Conservation (phyloP, 2,888 invertebrate species). For the Buathra laborator region DNA sequence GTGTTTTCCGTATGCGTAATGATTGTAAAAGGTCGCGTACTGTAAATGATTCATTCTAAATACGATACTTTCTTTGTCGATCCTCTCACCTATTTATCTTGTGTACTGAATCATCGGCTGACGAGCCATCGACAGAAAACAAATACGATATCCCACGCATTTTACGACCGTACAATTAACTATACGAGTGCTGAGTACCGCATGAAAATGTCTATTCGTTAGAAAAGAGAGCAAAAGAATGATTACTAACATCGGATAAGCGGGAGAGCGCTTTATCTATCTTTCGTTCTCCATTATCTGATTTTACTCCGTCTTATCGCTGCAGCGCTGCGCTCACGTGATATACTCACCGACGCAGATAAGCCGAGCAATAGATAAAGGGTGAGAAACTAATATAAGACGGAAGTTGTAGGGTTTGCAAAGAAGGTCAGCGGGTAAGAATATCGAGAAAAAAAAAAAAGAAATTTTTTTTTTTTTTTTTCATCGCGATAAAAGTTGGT, state of each 20-base stretch:
- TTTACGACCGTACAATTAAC: too few relatives aligned
- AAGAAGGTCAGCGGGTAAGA: not conserved
- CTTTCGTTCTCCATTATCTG: not conserved
- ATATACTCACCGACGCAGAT: not conserved
- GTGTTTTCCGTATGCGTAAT: not conserved
- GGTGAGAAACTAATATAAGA: not conserved
- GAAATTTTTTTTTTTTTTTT: not conserved
- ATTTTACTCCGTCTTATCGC: slow-evolving; percentile 3
- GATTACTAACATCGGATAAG: not conserved
- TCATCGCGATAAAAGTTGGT: not conserved
- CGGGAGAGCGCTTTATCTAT: not conserved
- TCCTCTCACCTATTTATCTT: too few relatives aligned
- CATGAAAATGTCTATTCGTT: not conserved
- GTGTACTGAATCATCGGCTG: too few relatives aligned
- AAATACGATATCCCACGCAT: too few relatives aligned
- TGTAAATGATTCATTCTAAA: not conserved
- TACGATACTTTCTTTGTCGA: not conserved
- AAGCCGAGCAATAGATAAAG: not conserved
- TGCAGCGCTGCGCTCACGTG: not conserved
- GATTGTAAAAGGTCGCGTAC: not conserved
- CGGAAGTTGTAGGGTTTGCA: not conserved
- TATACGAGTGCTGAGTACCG: too few relatives aligned
- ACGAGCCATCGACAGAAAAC: too few relatives aligned
- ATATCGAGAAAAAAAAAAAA: not conserved
- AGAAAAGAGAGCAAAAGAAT: not conserved